These are phyloP conservation scores for Parapsyche elsis DNA, from an alignment of 1,140 invertebrate species.

Conservation along the genomic window DNA sequence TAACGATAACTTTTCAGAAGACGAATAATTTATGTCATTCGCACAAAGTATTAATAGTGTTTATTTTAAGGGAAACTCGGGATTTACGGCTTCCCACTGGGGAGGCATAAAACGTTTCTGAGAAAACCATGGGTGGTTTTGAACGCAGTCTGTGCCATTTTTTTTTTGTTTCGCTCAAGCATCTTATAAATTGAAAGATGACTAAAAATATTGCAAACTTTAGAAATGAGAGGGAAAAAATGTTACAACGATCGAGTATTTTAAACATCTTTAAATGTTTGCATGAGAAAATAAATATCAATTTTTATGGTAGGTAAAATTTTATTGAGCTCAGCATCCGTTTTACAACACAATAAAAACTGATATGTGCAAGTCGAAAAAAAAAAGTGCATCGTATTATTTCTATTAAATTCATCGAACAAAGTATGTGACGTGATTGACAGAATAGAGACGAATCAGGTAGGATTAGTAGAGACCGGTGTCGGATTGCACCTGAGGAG, in stretches of 20 bases:
- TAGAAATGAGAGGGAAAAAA: no score
- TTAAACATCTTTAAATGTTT: no score
- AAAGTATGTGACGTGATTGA: slow-evolving; percentile 28
- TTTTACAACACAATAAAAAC: no score
- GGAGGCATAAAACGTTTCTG: slow-evolving; percentile 10
- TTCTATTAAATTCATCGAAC: neutral
- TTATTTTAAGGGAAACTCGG: neutral
- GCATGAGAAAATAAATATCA: no score
- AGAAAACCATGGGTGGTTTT: slow-evolving; percentile 12
- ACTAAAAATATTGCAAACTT: no score
- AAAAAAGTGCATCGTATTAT: no score
- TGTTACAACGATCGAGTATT: no score
- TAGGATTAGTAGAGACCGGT: slow-evolving; percentile 31
- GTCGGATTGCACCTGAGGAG: slow-evolving; percentile 24
- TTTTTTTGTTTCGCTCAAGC: neutral
- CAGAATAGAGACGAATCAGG: slow-evolving; percentile 35
- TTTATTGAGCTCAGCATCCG: no score
- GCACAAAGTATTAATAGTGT: neutral
- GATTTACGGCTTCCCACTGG: neutral
- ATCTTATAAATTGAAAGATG: neutral
- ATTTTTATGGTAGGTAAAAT: no score
- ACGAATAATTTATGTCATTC: neutral
- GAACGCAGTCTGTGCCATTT: neutral
- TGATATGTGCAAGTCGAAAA: no score
- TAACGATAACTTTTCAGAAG: neutral